phyloP scores from a whole-genome alignment of 2,113 vertebrate species.

The Conger conger region DNA sequence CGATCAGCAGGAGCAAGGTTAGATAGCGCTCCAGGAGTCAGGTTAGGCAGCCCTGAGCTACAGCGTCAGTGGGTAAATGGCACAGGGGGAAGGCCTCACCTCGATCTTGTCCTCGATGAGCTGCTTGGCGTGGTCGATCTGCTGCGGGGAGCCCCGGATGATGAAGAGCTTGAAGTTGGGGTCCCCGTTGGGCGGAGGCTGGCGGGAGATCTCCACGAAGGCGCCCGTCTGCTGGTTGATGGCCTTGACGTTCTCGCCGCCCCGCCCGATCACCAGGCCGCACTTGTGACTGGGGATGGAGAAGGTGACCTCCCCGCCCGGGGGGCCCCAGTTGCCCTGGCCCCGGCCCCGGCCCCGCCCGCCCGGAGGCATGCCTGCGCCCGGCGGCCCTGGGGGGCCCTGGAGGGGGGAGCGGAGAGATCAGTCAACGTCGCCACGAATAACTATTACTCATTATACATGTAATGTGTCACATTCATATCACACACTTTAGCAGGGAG shows the following conservation, averaged over 20 bases:
- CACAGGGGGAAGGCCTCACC: conserved; percentile 53
- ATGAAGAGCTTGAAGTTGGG: conserved; percentile 89
- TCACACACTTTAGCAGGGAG: background rate
- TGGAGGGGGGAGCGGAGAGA: conserved; percentile 48
- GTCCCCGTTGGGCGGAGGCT: conserved; percentile 86
- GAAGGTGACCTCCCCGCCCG: conserved; percentile 87
- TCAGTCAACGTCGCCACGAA: background rate
- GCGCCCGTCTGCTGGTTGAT: conserved; percentile 93
- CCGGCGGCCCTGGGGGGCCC: conserved; percentile 79
- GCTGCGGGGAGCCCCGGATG: conserved; percentile 84
- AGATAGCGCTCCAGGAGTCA: too few species aligned
- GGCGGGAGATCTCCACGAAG: conserved; percentile 88
- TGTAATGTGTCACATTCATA: too few species aligned
- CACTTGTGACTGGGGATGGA: conserved; percentile 92
- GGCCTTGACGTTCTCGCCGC: conserved; percentile 88
- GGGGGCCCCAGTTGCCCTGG: conserved; percentile 85
- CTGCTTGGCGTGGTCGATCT: conserved; percentile 92
- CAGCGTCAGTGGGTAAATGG: background rate
- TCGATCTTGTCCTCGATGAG: conserved; percentile 94
- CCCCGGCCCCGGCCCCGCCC: conserved; percentile 81
- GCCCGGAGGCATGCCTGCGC: conserved; percentile 81
- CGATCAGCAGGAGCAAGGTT: too few species aligned
- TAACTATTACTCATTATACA: too few species aligned
- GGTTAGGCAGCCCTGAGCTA: too few species aligned
- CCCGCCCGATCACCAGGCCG: conserved; percentile 89